phyloP scores from a whole-genome alignment of 1,140 invertebrate species.

The Drosophila repleta region DNA sequence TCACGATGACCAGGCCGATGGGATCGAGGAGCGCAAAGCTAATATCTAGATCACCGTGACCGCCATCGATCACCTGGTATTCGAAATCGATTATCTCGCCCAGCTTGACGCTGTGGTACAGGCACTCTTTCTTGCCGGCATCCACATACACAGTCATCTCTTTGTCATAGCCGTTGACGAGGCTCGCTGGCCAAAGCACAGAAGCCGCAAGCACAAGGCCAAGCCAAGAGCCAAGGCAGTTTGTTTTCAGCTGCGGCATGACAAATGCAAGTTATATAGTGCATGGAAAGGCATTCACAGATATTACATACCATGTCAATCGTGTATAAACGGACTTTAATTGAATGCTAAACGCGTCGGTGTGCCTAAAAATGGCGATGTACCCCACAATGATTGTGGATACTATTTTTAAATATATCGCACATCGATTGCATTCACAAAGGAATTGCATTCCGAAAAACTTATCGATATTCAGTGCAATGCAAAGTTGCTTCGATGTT shows the following conservation, averaged over 20 bases:
- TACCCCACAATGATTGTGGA: constrained; percentile 31
- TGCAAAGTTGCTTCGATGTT: constrained; percentile 2
- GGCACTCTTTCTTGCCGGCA: constrained; percentile 88
- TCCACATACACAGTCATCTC: constrained; percentile 90
- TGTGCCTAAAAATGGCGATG: constrained; percentile 45
- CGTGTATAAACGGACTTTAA: neutral
- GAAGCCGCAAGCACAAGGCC: constrained; percentile 6
- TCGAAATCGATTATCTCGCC: constrained; percentile 89
- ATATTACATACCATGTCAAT: constrained; percentile 24
- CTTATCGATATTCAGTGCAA: constrained; percentile 4
- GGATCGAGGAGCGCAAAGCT: constrained; percentile 89
- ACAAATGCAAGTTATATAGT: neutral
- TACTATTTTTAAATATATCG: constrained; percentile 53
- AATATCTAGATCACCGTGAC: constrained; percentile 91
- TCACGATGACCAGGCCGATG: constrained; percentile 86
- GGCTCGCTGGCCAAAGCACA: constrained; percentile 4
- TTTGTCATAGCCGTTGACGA: constrained; percentile 84
- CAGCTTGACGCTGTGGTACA: constrained; percentile 87
- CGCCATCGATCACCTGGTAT: constrained; percentile 91
- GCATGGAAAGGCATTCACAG: neutral
- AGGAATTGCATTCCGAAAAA: neutral
- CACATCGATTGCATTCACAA: constrained; percentile 28
- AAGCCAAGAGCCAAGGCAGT: constrained; percentile 5
- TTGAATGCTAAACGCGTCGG: constrained; percentile 12
- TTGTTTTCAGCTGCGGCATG: neutral